These are phyloP conservation scores for Prionailurus viverrinus DNA, from an alignment of 2,113 vertebrate species.

Conservation along the genomic window DNA sequence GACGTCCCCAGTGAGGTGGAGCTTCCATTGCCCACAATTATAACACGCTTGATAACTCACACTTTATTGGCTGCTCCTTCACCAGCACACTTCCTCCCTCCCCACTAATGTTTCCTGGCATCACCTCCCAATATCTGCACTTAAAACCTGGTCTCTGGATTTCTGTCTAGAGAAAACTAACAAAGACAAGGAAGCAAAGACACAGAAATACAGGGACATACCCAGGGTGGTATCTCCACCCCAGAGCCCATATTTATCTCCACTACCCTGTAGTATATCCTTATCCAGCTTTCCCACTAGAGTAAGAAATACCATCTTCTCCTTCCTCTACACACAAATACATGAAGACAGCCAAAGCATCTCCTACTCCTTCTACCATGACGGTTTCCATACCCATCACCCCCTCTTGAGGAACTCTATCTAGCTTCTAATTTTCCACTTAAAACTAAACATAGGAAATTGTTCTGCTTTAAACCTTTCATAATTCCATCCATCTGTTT, in stretches of 20 bases:
- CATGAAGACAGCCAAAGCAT: background rate
- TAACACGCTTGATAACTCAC: background rate
- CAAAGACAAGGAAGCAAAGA: background rate
- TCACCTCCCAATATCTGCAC: background rate
- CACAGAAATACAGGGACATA: background rate
- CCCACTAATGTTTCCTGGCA: background rate
- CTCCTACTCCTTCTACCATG: background rate
- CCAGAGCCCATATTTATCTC: background rate
- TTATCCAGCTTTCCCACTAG: background rate
- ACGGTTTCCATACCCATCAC: background rate
- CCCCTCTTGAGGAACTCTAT: background rate
- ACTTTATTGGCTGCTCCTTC: background rate
- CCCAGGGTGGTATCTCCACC: background rate
- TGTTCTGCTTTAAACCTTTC: constrained; percentile 26
- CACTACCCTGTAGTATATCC: background rate
- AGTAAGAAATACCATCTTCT: background rate
- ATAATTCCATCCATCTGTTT: constrained; percentile 59
- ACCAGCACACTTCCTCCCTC: background rate
- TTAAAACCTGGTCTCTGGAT: background rate
- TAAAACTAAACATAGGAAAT: constrained; percentile 60
- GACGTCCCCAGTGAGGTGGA: background rate
- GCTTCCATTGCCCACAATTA: background rate
- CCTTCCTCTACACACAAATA: background rate
- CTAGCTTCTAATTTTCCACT: constrained; percentile 47
- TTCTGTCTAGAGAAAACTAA: background rate